Percentiles rank a stretch among this genome's conserved stretches.
Evolutionary conservation across 2,113 vertebrate species (phyloP).

Genomic region (Gobiocypris rarus): DNA sequence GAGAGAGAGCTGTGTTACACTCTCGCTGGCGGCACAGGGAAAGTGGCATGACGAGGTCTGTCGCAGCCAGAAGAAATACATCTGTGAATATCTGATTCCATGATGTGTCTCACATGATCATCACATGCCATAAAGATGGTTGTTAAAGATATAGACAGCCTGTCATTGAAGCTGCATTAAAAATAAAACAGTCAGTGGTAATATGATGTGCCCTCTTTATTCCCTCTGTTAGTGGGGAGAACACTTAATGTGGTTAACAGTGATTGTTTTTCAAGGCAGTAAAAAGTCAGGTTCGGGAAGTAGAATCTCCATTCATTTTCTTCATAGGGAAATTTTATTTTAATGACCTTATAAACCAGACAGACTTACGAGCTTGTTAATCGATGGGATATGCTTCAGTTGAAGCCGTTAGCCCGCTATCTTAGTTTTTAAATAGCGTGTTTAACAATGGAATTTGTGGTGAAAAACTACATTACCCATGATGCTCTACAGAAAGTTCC

Average conservation of each 20-base stretch:
- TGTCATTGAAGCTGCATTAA: conserved; percentile 45
- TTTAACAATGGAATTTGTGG: no score
- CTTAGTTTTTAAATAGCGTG: no score
- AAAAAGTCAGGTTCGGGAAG: no score
- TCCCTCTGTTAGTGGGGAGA: background rate
- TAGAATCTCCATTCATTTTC: no score
- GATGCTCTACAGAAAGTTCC: no score
- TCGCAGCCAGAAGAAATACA: conserved; percentile 87
- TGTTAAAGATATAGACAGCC: conserved; percentile 21
- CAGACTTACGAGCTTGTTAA: no score
- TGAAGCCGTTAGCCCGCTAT: no score
- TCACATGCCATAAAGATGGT: background rate
- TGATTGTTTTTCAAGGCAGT: background rate
- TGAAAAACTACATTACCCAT: no score
- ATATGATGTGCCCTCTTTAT: background rate
- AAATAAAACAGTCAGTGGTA: background rate
- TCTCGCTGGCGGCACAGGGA: conserved; percentile 86
- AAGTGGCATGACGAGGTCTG: conserved; percentile 93
- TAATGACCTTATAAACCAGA: no score
- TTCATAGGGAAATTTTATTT: no score
- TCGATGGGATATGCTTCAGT: no score
- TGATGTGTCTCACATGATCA: conserved; percentile 63
- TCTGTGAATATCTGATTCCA: conserved; percentile 94
- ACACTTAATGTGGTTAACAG: background rate
- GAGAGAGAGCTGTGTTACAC: conserved; percentile 86